Base-by-base conservation (phyloP, 2,797 vertebrate species). In the Tragelaphus eurycerus region DNA sequence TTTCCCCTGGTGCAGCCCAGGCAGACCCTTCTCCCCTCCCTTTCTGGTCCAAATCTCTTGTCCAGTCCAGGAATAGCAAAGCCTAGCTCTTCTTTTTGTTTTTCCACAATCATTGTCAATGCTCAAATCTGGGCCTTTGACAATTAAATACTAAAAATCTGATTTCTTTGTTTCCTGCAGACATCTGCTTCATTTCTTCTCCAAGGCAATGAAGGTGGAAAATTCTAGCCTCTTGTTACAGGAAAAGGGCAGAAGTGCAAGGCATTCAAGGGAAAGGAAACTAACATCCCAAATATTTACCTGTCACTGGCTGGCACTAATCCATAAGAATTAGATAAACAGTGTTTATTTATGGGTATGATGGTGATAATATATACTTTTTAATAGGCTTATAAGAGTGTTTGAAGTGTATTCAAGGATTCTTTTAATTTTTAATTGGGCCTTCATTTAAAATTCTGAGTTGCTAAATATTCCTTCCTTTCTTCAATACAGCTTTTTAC, bases 351-450 rank as follows among this genome's bases (percentile, higher is more conserved):
- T 48, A 25, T 52, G 85, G 25, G 16, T 83, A 23, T 54, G 62
- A 86, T 89, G 3, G 59, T 62, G 71, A 79, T 60, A 15, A 67
- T 34, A 82, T 52, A 31, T 34, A 19, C 86, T 81, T 93, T 91
- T 83, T 82, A 94, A 78, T 94, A 78, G 29, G 21, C 57, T 88
- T 94, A 59, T 79, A 90, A 94, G 25, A 79, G 50, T 43, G 14
- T 89, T 93, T 91, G 67, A 94, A 89, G 29, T 85, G 8, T 67
- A 59, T 86, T 95, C 48, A 96, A 92, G 43, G 29, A 96, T 4
- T 55, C 64, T 91, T 94, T 55, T 50, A 76, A 92, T 92, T 95
- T 90, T 96, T 95, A 92, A 89, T 64, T 92, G 54, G 52, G 71
- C 29, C 71, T 93, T 27, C 48, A 74, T 86, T 94, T 81, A 91